Conservation (phyloP, 1,140 invertebrate species). For the Lucilia cuprina region DNA sequence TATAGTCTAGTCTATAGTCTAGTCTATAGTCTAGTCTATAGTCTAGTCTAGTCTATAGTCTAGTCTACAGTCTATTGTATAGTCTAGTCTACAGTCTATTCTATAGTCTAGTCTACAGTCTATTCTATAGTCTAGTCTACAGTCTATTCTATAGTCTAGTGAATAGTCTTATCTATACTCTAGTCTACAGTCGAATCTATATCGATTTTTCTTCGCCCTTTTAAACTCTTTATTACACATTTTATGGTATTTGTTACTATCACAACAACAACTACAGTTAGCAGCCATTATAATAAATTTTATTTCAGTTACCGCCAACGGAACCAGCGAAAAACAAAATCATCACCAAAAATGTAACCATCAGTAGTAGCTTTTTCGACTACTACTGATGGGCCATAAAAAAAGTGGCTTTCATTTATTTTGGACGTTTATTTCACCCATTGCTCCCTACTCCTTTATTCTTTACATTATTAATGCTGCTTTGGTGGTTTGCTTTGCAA, state of each 20-base stretch:
- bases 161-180: too few species aligned
- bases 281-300: neutral
- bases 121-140: too few species aligned
- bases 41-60: too few species aligned
- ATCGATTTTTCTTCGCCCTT: too few species aligned
- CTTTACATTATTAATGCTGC: neutral
- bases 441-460: neutral
- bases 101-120: too few species aligned
- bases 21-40: too few species aligned
- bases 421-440: neutral
- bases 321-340: neutral
- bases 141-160: too few species aligned
- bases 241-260: constrained; percentile 12
- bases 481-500: neutral
- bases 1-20: too few species aligned
- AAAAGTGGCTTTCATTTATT: constrained; percentile 5
- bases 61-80: too few species aligned
- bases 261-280: neutral
- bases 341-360: neutral
- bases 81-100: too few species aligned
- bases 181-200: too few species aligned
- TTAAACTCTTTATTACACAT: neutral
- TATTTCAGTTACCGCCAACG: neutral
- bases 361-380: neutral
- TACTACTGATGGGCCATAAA: neutral